Conservation (phyloP, 2,113 vertebrate genomes). For the Zeus faber region DNA sequence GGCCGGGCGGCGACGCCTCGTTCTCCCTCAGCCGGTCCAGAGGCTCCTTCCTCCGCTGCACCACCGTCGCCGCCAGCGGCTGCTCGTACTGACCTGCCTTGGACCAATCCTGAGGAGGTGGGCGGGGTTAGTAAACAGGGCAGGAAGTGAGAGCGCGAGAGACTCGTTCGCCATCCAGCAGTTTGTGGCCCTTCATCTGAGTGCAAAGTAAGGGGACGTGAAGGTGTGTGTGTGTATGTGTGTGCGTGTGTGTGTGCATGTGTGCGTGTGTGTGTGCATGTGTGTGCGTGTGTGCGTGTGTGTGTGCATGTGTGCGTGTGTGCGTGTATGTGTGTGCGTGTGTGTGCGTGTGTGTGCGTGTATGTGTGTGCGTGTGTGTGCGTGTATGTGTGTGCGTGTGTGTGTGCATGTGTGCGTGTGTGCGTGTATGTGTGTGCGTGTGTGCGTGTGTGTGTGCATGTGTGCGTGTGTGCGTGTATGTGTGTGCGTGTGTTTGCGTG, state of each 20-base stretch:
- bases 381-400: slow-evolving; percentile 16
- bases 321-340: slow-evolving; percentile 17
- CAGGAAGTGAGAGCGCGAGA: slow-evolving; percentile 13
- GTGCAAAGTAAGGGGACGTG: neutral
- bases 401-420: neutral
- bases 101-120: slow-evolving; percentile 87
- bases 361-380: slow-evolving; percentile 12
- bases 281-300: slow-evolving; percentile 13
- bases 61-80: slow-evolving; percentile 66
- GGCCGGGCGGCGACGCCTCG: slow-evolving; percentile 70
- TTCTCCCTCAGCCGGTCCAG: slow-evolving; percentile 83
- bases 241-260: slow-evolving; percentile 27
- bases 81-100: slow-evolving; percentile 88
- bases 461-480: too few species aligned
- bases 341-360: slow-evolving; percentile 8
- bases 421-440: slow-evolving; percentile 22
- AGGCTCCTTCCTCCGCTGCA: slow-evolving; percentile 89
- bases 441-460: too few species aligned
- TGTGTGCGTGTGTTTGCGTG: too few species aligned
- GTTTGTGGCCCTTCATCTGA: slow-evolving; percentile 66
- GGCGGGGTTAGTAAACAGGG: slow-evolving; percentile 51
- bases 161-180: slow-evolving; percentile 68
- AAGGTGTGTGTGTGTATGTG: neutral
- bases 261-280: slow-evolving; percentile 15
- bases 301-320: slow-evolving; percentile 14